Evolutionary conservation across 2,888 invertebrate genomes (phyloP), one percentile per base, ranked within the genome.

Genomic region (Euzophera pinguis): DNA sequence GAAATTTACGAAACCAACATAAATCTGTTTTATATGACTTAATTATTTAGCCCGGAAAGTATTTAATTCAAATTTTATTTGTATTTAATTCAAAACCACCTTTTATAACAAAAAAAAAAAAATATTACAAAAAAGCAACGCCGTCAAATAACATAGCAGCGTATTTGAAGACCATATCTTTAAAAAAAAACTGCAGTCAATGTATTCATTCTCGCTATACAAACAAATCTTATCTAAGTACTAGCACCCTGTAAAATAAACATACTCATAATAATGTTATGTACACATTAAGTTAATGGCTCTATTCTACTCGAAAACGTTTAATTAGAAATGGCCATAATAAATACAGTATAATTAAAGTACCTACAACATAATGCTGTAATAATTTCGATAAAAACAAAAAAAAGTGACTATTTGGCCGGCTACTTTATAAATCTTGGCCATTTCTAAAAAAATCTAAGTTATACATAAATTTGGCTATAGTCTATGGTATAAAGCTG

Each of bases 201-300:
- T 69, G 65, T 75, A 73, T 70, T 67, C 69, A 69, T 60, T 58
- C 52, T 61, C 54, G 60, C 59, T 58, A 62, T 66, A 73, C 61
- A 61, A 69, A 69, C 63, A 70, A 63, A 64, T 72, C 59, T 64
- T 67, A 69, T 70, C 75, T 84, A 85, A 81, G 77, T 79, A 84
- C 83, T 84, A 84, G 73, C 78, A 84, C 84, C 85, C 82, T 85
- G 83, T 83, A 73, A 80, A 75, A 79, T 74, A 78, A 74, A 79
- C 71, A 82, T 76, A 81, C 69, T 73, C 71, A 75, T 45, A 65
- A 63, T 72, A 65, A 63, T 72, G 71, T 78, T 75, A 81, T 78
- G 57, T 78, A 79, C 71, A 74, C 63, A 69, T 67, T 70, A 72
- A 69, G 70, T 73, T 78, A 69, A 69, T 61, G 64, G 59, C 62